Evolutionary conservation across 2,888 invertebrate genomes (phyloP).

Genomic region (Tinea pellionella): DNA sequence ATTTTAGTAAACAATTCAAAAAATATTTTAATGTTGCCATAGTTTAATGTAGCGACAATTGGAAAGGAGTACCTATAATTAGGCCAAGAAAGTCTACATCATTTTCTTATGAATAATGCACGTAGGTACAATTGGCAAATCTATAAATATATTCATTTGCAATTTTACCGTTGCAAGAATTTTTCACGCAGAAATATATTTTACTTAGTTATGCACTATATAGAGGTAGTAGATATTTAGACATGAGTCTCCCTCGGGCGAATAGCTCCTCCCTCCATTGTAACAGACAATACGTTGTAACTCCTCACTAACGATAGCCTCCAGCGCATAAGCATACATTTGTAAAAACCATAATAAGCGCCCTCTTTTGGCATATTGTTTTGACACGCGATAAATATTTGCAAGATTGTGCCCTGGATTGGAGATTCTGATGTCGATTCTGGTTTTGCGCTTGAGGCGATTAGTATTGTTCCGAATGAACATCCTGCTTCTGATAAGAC

Average conservation of each 20-base stretch:
- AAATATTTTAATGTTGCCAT: too few relatives aligned
- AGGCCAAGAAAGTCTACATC: too few relatives aligned
- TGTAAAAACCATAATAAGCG: constrained; percentile 65
- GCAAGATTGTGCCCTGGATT: constrained; percentile 49
- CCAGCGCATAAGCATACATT: constrained; percentile 48
- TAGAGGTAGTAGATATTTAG: constrained; percentile 7
- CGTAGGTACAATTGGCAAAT: too few relatives aligned
- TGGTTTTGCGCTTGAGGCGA: not conserved
- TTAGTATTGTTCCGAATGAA: constrained; percentile 5
- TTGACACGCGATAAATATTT: constrained; percentile 67
- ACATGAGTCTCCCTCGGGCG: constrained; percentile 7
- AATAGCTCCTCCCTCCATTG: constrained; percentile 53
- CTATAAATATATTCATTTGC: too few relatives aligned
- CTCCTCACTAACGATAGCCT: constrained; percentile 62
- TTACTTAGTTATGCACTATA: not conserved
- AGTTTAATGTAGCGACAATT: too few relatives aligned
- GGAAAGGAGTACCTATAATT: too few relatives aligned
- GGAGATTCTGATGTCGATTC: constrained; percentile 27
- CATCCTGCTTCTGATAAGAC: constrained; percentile 5
- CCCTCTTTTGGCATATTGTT: constrained; percentile 63
- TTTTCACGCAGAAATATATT: too few relatives aligned
- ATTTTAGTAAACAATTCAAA: too few relatives aligned
- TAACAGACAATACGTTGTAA: constrained; percentile 59
- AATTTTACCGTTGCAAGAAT: too few relatives aligned
- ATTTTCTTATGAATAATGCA: too few relatives aligned